A percentile compares a stretch with the other conserved stretches of the same genome.
phyloP scores from a whole-genome alignment of 2,888 invertebrate species.

The Himalopsyche kuldschensis region DNA sequence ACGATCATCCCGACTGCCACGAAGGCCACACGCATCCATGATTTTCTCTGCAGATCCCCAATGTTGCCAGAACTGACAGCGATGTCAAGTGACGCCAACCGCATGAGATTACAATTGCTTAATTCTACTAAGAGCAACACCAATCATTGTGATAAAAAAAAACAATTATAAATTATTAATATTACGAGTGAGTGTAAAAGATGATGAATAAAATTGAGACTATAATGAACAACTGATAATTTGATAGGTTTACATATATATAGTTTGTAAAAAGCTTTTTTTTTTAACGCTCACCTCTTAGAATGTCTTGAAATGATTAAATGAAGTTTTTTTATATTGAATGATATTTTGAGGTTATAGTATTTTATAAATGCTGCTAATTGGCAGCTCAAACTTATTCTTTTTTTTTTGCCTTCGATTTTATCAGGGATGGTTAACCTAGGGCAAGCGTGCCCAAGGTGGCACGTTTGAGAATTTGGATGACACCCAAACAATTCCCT shows the following conservation, averaged over 20 bases:
- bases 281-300: not conserved
- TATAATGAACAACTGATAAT: not conserved
- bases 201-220: not conserved
- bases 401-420: too few species aligned
- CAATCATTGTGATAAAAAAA: not conserved
- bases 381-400: constrained; percentile 39
- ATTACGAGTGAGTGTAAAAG: not conserved
- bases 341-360: not conserved
- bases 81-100: not conserved
- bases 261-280: constrained; percentile 1
- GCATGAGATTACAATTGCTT: not conserved
- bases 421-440: too few species aligned
- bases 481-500: too few species aligned
- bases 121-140: not conserved
- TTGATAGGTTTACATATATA: constrained; percentile 42
- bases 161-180: not conserved
- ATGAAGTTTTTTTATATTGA: not conserved
- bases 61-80: not conserved
- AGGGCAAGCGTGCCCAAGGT: too few species aligned
- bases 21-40: not conserved
- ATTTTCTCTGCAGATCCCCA: not conserved
- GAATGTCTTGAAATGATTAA: not conserved
- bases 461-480: too few species aligned
- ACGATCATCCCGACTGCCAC: not conserved
- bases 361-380: constrained; percentile 27